Conservation (phyloP, 2,888 invertebrate species). For the Mystacides longicornis region DNA sequence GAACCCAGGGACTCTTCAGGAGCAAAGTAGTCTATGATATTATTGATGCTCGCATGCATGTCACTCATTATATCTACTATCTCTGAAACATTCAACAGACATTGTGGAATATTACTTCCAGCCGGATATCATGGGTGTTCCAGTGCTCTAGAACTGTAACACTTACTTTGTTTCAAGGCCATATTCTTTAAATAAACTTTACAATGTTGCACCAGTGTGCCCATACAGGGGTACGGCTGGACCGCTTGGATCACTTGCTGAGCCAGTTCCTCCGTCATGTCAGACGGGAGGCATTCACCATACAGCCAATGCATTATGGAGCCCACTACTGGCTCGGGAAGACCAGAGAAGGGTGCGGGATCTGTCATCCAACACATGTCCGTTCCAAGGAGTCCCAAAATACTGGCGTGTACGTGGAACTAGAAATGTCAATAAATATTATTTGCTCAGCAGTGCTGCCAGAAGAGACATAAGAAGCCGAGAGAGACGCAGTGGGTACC, state of each 20-base stretch:
- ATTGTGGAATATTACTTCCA: too few species aligned
- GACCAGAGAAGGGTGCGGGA: conserved; percentile 48
- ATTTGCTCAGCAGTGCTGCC: not conserved
- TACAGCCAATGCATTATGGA: conserved; percentile 58
- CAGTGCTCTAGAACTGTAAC: too few species aligned
- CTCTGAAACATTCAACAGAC: conserved; percentile 41
- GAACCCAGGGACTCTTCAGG: conserved; percentile 33
- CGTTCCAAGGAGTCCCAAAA: conserved; percentile 49
- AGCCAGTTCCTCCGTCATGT: conserved; percentile 51
- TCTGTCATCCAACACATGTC: conserved; percentile 35
- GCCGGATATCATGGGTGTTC: too few species aligned
- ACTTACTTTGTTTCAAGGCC: conserved; percentile 56
- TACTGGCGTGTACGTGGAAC: conserved; percentile 50
- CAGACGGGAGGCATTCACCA: conserved; percentile 54
- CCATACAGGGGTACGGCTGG: conserved; percentile 48
- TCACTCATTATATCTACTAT: conserved; percentile 56
- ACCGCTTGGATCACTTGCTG: conserved; percentile 47
- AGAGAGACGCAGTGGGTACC: conserved; percentile 31
- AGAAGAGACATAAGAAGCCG: not conserved
- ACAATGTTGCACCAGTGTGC: conserved; percentile 49
- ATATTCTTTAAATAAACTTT: conserved; percentile 55
- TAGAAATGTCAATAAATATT: conserved; percentile 28
- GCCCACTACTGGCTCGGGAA: conserved; percentile 54
- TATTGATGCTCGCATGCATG: conserved; percentile 54
- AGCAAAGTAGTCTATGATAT: conserved; percentile 53